Conservation (phyloP, 1,140 invertebrate species). For the Ooceraea biroi region DNA sequence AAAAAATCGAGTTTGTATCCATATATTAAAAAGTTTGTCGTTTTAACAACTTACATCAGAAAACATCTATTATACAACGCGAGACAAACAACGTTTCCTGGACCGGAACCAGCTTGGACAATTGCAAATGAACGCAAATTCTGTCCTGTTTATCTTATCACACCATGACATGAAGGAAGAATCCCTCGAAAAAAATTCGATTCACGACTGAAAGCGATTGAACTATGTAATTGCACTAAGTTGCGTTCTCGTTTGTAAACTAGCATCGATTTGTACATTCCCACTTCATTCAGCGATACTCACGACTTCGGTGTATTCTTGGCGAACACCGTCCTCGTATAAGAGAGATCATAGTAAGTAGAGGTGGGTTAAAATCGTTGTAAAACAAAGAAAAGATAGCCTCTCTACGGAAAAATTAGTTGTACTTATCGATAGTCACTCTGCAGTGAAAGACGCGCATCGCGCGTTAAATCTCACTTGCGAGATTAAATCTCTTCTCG, state of each 20-base stretch:
- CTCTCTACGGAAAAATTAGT: slow-evolving; percentile 54
- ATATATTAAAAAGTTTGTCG: neutral
- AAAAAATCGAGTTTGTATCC: neutral
- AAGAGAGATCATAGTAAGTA: slow-evolving; percentile 59
- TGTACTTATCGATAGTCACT: slow-evolving; percentile 38
- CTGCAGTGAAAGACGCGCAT: neutral
- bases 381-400: slow-evolving; percentile 55
- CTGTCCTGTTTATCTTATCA: slow-evolving; percentile 5
- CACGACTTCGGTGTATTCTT: slow-evolving; percentile 45
- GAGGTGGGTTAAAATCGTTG: slow-evolving; percentile 38
- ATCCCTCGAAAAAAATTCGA: neutral
- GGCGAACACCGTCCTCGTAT: slow-evolving; percentile 16
- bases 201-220: neutral
- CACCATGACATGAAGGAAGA: neutral
- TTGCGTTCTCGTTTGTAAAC: slow-evolving; percentile 56
- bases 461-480: neutral
- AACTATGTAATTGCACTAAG: slow-evolving; percentile 61
- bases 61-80: neutral
- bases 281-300: slow-evolving; percentile 41
- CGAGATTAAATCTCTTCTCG: neutral
- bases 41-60: neutral
- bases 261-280: slow-evolving; percentile 72
- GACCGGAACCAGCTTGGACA: neutral
- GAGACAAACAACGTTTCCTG: neutral
- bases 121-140: slow-evolving; percentile 8